Evolutionary conservation across 37 sponge, comb jelly and placozoan species (phyloP), one percentile per base, ranked within the genome.

Genomic region (Tethya wilhelma): DNA sequence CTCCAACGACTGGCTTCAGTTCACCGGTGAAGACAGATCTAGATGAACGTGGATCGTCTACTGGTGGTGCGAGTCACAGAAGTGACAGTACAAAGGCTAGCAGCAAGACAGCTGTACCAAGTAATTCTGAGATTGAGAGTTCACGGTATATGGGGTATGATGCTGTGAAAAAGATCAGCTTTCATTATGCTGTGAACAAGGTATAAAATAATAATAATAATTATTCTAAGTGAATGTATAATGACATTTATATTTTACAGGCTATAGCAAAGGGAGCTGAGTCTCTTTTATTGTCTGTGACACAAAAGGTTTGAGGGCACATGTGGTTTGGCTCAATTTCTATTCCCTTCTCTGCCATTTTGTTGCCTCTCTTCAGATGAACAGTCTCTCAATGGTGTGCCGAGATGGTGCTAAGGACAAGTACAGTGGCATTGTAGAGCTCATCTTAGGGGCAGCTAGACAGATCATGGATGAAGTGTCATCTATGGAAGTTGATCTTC

Each of bases 251-350:
- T 28, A 28, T 23, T 9, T 59, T 73, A 22, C 76, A 83, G 83
- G 87, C 84, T 36, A 91, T 91, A 32, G 87, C 92, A 41, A 82
- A 67, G 42, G 87, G 82, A 31, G 87, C 87, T 44, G 92, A 91
- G 66, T 71, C 69, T 3, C 60, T 91, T 45, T 65, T 86, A 6
- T 63, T 91, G 19, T 79, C 87, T 0, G 60, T 86, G 0, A 86
- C 92, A 0, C 87, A 82, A 29, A 91, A 86, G 87, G 92, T 83
- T 40, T 4, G 12, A 30, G 45, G 14, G 29, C 58, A 56, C n/a
- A 31, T 38, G 3, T 53, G 40, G 29, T 7, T 44, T n/a, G 46
- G 22, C 22, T 44, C 49, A 71, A 3, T 44, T 4, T 23, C 7
- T 71, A 3, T 43, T 44, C 22, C 4, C 5, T 44, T 3, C 19